Conservation (phyloP, 2,113 vertebrate genomes). For the Microtus oregoni region DNA sequence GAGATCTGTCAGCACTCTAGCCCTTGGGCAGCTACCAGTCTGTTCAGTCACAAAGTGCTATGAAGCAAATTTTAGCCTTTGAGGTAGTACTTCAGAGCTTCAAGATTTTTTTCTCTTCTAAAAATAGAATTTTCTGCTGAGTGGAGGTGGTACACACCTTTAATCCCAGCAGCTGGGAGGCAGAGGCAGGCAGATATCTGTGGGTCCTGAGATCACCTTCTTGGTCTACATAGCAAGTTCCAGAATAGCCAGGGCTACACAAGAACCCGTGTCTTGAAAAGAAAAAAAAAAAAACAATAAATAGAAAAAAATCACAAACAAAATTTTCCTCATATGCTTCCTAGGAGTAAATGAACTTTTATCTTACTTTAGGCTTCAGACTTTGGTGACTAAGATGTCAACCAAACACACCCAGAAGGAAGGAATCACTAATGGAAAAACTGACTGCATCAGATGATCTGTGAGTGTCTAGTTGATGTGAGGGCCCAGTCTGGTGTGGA, state of each 20-base stretch:
- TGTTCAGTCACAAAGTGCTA: background rate
- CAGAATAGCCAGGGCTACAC: too few species aligned
- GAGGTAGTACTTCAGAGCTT: background rate
- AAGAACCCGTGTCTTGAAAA: too few species aligned
- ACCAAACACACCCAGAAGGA: background rate
- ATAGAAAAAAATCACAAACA: too few species aligned
- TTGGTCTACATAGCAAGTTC: too few species aligned
- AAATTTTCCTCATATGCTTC: background rate
- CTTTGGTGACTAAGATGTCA: background rate
- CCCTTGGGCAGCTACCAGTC: background rate
- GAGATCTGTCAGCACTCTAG: background rate
- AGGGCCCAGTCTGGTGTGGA: background rate
- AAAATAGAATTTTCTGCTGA: background rate
- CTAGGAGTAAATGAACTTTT: conserved; percentile 1
- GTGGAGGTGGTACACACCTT: too few species aligned
- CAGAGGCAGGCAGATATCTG: too few species aligned
- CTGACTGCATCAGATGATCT: background rate
- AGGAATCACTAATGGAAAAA: background rate
- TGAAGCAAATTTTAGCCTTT: background rate
- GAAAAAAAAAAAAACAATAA: too few species aligned
- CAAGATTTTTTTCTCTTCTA: conserved; percentile 3
- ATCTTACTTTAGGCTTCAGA: background rate
- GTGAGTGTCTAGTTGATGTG: background rate
- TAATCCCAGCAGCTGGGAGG: too few species aligned
- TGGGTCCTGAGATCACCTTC: too few species aligned